These are phyloP conservation scores for Tenualosa ilisha DNA, from an alignment of 2,797 vertebrate genomes.

Conservation along the genomic window DNA sequence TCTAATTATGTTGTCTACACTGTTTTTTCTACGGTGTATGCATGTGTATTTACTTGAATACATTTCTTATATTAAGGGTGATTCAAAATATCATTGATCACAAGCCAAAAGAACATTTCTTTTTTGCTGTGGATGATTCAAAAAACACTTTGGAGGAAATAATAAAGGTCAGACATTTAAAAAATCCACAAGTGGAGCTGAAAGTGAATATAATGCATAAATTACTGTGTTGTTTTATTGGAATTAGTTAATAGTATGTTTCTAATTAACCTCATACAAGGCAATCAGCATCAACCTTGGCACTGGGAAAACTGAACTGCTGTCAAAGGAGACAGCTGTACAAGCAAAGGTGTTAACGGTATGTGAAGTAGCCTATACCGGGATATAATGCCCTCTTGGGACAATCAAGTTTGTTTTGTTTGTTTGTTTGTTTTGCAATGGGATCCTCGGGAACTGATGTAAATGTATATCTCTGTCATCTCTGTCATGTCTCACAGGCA, in stretches of 20 bases:
- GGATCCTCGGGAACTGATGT: neutral
- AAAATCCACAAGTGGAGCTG: neutral
- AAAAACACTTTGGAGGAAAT: constrained; percentile 80
- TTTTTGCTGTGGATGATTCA: constrained; percentile 86
- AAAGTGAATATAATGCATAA: neutral
- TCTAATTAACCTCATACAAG: constrained; percentile 61
- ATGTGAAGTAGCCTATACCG: neutral
- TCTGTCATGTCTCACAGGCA: constrained; percentile 36
- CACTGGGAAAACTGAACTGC: constrained; percentile 75
- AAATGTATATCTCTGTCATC: neutral
- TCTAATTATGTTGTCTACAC: too few species aligned
- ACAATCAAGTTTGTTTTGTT: neutral
- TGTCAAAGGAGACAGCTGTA: constrained; percentile 77
- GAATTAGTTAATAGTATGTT: neutral
- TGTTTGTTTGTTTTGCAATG: neutral
- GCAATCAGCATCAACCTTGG: constrained; percentile 81
- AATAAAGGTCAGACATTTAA: constrained; percentile 73
- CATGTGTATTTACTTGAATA: neutral
- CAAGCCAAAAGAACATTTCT: constrained; percentile 77
- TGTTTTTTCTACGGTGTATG: too few species aligned
- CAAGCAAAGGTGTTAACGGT: constrained; percentile 64
- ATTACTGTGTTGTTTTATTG: neutral
- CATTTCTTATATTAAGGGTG: constrained; percentile 65
- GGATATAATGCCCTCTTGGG: neutral
- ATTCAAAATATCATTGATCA: constrained; percentile 85